Percentiles rank a stretch among this genome's conserved stretches.
Conservation (phyloP, 2,888 invertebrate species). For the Heteromyza rotundicornis region DNA sequence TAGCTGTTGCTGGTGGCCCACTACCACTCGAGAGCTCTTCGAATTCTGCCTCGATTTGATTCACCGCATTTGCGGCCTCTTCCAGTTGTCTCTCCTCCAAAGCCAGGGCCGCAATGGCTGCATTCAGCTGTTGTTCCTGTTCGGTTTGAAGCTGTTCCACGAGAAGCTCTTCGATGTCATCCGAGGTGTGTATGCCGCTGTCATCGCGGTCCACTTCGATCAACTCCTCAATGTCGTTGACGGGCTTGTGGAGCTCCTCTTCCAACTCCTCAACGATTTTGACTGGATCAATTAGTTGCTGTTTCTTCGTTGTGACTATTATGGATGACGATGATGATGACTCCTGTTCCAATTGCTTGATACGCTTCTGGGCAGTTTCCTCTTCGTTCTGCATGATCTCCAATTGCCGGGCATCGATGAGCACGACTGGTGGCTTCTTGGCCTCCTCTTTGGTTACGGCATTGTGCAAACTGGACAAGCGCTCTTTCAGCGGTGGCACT, state of each 20-base stretch:
- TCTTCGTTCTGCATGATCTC: slow-evolving; percentile 64
- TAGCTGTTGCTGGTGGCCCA: slow-evolving; percentile 34
- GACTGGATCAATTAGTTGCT: neutral
- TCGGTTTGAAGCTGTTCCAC: slow-evolving; percentile 38
- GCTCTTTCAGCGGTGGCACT: slow-evolving; percentile 61
- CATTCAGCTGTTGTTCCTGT: slow-evolving; percentile 51
- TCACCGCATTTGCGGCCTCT: slow-evolving; percentile 53
- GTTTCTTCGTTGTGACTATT: neutral
- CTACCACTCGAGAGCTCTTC: slow-evolving; percentile 45
- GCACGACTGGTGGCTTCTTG: slow-evolving; percentile 53
- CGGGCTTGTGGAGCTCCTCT: neutral
- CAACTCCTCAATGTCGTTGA: slow-evolving; percentile 37
- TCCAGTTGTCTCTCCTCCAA: slow-evolving; percentile 52
- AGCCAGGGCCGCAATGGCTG: slow-evolving; percentile 52
- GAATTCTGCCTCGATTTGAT: slow-evolving; percentile 55
- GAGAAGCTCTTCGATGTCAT: slow-evolving; percentile 62
- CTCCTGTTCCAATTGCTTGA: slow-evolving; percentile 33
- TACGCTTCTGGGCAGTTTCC: slow-evolving; percentile 40
- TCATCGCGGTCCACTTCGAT: slow-evolving; percentile 72
- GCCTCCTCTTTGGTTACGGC: slow-evolving; percentile 59
- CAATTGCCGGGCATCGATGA: slow-evolving; percentile 64
- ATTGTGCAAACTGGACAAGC: slow-evolving; percentile 59
- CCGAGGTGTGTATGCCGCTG: slow-evolving; percentile 72
- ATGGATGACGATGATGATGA: slow-evolving; percentile 30
- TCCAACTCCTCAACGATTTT: neutral